Base-by-base conservation (phyloP, 2,888 invertebrate species). In the Linyphia triangularis region DNA sequence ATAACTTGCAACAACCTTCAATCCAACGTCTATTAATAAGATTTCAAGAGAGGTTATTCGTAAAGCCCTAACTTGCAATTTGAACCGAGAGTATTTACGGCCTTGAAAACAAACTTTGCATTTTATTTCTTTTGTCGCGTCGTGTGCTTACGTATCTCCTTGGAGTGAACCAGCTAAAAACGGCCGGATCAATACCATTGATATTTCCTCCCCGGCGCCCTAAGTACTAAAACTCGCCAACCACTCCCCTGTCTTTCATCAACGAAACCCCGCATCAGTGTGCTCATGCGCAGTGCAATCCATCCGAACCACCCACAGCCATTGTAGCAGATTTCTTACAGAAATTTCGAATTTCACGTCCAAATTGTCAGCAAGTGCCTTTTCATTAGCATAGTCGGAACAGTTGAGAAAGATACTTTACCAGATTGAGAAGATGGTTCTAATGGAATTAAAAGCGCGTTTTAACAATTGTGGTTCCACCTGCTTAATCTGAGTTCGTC, bases 301-400 rank as follows among this genome's bases (percentile, higher is more conserved):
- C 75, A 75, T 63, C 43, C 77, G 30, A 19, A 30, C n/a, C 9
- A 51, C 37, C 43, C 63, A 72, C 65, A 51, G 40, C 70, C 59
- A 57, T 57, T 75, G 61, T 61, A 61, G 75, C 30, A 24, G 59
- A 77, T 77, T 61, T 77, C 24, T 16, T 57, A 28, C 10, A 30
- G 30, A 73, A n/a, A 57, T 28, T 33, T 61, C 63, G 65, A 81
- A 65, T 61, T 37, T 30, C 33, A 33, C 86, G 86, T 85, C 85
- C 85, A 85, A 57, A 40, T 59, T 72, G 79, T 73, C 77, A 72
- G 78, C 78, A 85, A 85, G 85, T 85, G 85, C 85, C 85, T 85
- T n/a, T 85, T 37, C 59, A 37, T 37, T 85, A 85, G 85, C 61
- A 30, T 85, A 85, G 85, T 57, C 33, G 16, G 7, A 51, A n/a